These are phyloP conservation scores for Lithophane semibrunnea DNA, from an alignment of 2,888 invertebrate species.

Conservation along the genomic window DNA sequence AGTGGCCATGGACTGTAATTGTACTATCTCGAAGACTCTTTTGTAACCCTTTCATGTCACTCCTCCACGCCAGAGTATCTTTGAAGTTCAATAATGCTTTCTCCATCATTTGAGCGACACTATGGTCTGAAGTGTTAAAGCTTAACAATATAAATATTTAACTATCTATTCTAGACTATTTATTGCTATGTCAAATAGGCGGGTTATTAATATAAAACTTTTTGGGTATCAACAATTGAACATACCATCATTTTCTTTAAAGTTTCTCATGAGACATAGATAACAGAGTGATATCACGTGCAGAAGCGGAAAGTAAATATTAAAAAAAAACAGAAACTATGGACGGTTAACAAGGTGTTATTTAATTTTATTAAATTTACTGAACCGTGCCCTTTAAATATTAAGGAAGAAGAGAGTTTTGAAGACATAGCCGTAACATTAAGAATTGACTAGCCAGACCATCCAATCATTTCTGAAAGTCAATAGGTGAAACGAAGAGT, in stretches of 20 bases:
- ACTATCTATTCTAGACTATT: constrained; percentile 89
- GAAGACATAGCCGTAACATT: constrained; percentile 65
- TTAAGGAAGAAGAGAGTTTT: constrained; percentile 54
- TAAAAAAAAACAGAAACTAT: constrained; percentile 69
- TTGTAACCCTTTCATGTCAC: constrained; percentile 12
- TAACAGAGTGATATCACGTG: constrained; percentile 57
- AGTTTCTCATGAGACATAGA: constrained; percentile 58
- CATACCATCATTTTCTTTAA: constrained; percentile 70
- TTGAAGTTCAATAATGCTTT: constrained; percentile 50
- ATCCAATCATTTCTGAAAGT: constrained; percentile 55
- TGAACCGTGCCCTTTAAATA: constrained; percentile 70
- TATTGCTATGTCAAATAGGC: constrained; percentile 90
- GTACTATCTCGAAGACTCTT: constrained; percentile 12
- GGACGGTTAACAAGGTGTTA: constrained; percentile 82
- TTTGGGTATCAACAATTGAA: constrained; percentile 82
- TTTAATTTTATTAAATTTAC: constrained; percentile 56
- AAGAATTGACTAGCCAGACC: constrained; percentile 75
- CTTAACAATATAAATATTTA: constrained; percentile 83
- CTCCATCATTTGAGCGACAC: constrained; percentile 74
- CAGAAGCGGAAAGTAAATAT: constrained; percentile 66
- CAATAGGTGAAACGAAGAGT: constrained; percentile 53
- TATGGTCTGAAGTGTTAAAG: constrained; percentile 79
- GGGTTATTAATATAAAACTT: constrained; percentile 86
- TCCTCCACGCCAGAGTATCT: constrained; percentile 16
- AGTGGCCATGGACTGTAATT: constrained; percentile 24